Evolutionary conservation across 23 tunicate genomes (phyloP), one percentile per base, ranked within the genome.

Genomic region (Trididemnum nubilum): DNA sequence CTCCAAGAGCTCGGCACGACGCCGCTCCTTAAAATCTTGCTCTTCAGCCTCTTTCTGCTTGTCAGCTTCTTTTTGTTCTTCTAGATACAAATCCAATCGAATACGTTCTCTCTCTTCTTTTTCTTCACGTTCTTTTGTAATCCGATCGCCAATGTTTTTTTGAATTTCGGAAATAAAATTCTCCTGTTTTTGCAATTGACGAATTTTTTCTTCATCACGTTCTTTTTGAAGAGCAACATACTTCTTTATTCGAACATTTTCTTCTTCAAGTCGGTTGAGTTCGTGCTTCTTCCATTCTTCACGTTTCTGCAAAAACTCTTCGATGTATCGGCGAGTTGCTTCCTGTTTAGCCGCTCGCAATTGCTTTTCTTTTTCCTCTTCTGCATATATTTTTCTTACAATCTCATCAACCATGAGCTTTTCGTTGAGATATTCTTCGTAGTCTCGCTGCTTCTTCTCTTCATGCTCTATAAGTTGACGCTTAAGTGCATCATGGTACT

Each of bases 321-420:
- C 90, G 29, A 94, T 80, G 58, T 79, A 94, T 31, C 89, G 75
- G 51, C 76, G 87, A 32, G 90, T 85, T 25, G 89, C 98, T n/a
- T 80, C 72, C 51, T 85, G 86, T 80, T 94, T 94, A 34, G 82
- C 94, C 0, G 80, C 52, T 12, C 89, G 49, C 79, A 88, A 65
- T 80, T 94, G 88, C 49, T 88, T 79, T 57, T 83, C 81, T 67
- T 86, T 72, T 54, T 77, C 77, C 69, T 94, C 98, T 80, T 94
- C 98, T 59, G 88, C 90, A 66, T 94, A 94, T 54, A 94, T 94
- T 73, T 94, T 94, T 59, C 98, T 51, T 15, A 94, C 98, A 75
- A 94, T 88, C 54, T 94, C 98, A 81, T 94, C 94, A 54, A 94
- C 84, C 94, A 94, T 84, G 0, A 94, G 79, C 73, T 94, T 94